phyloP scores from a whole-genome alignment of 2,888 invertebrate species.

The Lithophane leautieri region DNA sequence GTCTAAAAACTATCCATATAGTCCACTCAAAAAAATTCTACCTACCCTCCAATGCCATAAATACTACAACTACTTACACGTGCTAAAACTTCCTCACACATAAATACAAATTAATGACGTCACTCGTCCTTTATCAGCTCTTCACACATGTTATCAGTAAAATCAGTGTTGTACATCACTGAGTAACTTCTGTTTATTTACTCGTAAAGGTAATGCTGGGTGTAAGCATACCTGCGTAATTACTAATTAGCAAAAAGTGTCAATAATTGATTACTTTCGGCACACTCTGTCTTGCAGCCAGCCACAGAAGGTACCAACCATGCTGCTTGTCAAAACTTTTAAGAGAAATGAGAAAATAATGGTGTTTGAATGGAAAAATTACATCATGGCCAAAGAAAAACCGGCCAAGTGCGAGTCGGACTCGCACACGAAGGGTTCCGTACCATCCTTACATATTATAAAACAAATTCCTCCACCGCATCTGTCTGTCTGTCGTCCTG shows the following conservation, averaged over 20 bases:
- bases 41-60: slow-evolving; percentile 22
- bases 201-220: background rate
- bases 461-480: no score
- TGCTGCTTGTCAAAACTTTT: no score
- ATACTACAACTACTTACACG: background rate
- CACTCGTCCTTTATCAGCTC: slow-evolving; percentile 29
- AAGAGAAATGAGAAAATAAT: no score
- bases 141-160: slow-evolving; percentile 33
- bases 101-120: slow-evolving; percentile 44
- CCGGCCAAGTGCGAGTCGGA: no score
- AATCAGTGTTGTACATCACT: slow-evolving; percentile 43
- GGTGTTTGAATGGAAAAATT: no score
- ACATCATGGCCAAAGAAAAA: no score
- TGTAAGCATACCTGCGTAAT: slow-evolving; percentile 10
- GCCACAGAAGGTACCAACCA: background rate
- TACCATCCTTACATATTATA: no score
- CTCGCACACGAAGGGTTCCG: no score
- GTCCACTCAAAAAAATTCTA: slow-evolving; percentile 20
- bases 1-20: background rate
- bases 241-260: background rate
- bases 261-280: background rate
- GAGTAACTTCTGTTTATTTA: slow-evolving; percentile 53
- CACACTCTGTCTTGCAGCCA: background rate
- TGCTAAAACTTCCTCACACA: slow-evolving; percentile 26
- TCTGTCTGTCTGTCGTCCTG: no score